These are phyloP conservation scores for Variabilichromis moorii DNA, from an alignment of 2,113 vertebrate species.

Conservation along the genomic window DNA sequence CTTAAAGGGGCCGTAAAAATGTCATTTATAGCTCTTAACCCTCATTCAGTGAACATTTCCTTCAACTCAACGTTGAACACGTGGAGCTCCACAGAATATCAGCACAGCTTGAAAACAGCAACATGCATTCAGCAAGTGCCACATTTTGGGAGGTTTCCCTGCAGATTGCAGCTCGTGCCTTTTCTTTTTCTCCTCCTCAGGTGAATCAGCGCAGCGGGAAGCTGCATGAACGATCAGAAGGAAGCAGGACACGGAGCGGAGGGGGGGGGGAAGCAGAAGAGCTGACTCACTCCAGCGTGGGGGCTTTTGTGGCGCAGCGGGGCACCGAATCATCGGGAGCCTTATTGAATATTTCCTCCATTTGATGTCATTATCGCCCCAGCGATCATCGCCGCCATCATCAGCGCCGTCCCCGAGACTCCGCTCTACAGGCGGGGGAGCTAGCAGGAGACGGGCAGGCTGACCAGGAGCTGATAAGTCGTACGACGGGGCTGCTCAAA, in stretches of 20 bases:
- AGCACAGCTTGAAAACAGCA: background rate
- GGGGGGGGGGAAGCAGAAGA: background rate
- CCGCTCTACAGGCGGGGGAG: background rate
- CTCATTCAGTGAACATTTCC: background rate
- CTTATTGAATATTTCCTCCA: slow-evolving; percentile 59
- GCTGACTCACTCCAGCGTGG: slow-evolving; percentile 53
- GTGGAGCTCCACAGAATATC: background rate
- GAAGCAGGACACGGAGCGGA: background rate
- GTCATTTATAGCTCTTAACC: background rate
- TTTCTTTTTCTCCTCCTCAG: background rate
- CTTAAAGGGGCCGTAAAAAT: background rate
- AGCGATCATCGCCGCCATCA: slow-evolving; percentile 38
- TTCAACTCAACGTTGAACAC: background rate
- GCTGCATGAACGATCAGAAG: background rate
- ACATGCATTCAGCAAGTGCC: too few relatives aligned
- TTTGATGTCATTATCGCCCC: slow-evolving; percentile 54
- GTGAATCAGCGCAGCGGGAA: background rate
- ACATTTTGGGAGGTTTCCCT: background rate
- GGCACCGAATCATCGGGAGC: slow-evolving; percentile 51
- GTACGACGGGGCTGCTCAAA: background rate
- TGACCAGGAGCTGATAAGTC: background rate
- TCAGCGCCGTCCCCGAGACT: background rate
- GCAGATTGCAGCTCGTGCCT: background rate
- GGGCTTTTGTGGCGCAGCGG: slow-evolving; percentile 17
- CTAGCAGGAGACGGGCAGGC: background rate